Conservation (phyloP, 2,797 vertebrate species). For the Leptatherina wallacei region DNA sequence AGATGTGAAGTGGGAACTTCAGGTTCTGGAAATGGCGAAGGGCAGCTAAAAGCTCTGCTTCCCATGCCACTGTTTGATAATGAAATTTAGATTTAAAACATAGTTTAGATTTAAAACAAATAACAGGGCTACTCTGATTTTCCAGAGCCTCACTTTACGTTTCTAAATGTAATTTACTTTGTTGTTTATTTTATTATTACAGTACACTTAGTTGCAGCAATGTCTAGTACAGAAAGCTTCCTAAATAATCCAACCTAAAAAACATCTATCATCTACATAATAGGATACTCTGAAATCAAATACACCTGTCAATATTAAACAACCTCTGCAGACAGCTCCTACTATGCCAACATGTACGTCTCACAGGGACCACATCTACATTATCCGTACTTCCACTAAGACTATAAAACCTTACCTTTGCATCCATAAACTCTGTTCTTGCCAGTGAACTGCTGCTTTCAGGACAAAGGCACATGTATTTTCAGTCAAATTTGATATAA, state of each 20-base stretch:
- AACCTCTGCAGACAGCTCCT: conserved; percentile 1
- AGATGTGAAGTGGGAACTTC: background rate
- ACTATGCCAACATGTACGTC: conserved; percentile 18
- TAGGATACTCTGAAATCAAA: conserved; percentile 4
- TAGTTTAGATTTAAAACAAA: no score
- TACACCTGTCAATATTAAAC: background rate
- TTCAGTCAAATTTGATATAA: conserved; percentile 10
- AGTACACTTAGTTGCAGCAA: background rate
- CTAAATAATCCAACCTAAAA: background rate
- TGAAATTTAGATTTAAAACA: background rate
- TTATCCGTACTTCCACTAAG: conserved; percentile 1
- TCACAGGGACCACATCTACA: conserved; percentile 37
- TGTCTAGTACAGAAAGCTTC: background rate
- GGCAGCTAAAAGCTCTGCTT: background rate
- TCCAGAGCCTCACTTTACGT: no score
- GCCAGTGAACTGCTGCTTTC: conserved; percentile 62
- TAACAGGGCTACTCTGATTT: no score
- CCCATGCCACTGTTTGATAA: no score
- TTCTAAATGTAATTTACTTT: background rate
- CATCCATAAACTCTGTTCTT: conserved; percentile 51
- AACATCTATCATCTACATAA: background rate
- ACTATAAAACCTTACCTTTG: conserved; percentile 65
- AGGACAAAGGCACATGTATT: conserved; percentile 60
- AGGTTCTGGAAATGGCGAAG: background rate
- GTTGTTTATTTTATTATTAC: background rate